Base-by-base conservation (phyloP, 2,888 invertebrate genomes). In the Galerucella pusilla region DNA sequence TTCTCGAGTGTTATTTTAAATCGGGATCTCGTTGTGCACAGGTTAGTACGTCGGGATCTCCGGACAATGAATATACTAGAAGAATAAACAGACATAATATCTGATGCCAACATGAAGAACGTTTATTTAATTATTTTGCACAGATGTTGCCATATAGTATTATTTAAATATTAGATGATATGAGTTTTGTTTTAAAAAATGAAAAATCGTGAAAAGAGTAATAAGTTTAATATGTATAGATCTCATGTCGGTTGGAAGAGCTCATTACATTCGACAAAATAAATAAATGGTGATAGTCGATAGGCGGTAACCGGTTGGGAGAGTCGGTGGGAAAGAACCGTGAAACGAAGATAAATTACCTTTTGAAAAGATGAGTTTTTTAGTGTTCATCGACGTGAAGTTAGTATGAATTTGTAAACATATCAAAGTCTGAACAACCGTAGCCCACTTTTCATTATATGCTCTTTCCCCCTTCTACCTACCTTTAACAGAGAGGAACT, bases 281-380 rank as follows among this genome's bases (percentile, higher is more conserved):
- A 71, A 76, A 76, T 76, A 76, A 76, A 76, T 73, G 76, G 76
- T 76, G 73, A 76, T 76, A 76, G 76, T 71, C 79, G 75, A 75
- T 75, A 78, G 78, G 79, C 77, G 77, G 78, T 73, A 76, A 76
- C 78, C 72, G 60, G 67, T 66, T 75, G 59, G 63, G 63, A 63
- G 63, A 63, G n/a, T 42, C 63, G 42, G 63, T 60, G 10, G 74
- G 75, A 76, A 85, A 85, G 85, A 86, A 85, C 84, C 86, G 86
- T 87, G 85, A 86, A 87, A 87, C 86, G 86, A 87, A 87, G 87
- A 87, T 87, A 87, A 87, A 87, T 87, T 85, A 86, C 86, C 85
- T 86, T 86, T 86, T 85, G 86, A 85, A 86, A 87, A 86, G 87
- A 87, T 87, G 86, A 86, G 87, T 87, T 87, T 76, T 87, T 86